A percentile compares a stretch with the other conserved stretches of the same genome.
Conservation (phyloP, 2,113 vertebrate species). For the Cavia aperea region DNA sequence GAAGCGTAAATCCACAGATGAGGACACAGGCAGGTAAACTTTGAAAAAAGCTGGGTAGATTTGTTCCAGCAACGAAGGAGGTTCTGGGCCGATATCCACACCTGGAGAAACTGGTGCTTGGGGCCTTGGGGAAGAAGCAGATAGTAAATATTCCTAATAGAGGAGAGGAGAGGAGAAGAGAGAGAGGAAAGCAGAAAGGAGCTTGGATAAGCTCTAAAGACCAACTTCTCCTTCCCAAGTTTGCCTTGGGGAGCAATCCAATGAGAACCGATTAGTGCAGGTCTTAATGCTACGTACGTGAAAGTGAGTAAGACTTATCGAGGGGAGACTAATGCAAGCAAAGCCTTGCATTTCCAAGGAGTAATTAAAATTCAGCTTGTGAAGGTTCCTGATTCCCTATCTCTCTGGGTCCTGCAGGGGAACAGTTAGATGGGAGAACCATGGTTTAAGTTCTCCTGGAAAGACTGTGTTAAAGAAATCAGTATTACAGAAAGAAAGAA, state of each 20-base stretch:
- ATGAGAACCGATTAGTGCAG: constrained; percentile 45
- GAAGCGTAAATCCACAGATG: not conserved
- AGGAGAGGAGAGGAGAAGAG: not conserved
- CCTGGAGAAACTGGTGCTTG: not conserved
- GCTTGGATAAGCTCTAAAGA: constrained; percentile 58
- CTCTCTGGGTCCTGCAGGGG: not conserved
- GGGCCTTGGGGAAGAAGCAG: not conserved
- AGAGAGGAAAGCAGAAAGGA: not conserved
- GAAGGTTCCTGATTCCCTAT: constrained; percentile 3
- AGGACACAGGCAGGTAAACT: not conserved
- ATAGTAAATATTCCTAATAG: constrained; percentile 28
- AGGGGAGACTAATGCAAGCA: constrained; percentile 58
- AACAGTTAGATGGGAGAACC: not conserved
- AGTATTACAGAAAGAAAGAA: constrained; percentile 47
- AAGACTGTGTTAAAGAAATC: constrained; percentile 60
- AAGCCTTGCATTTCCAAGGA: constrained; percentile 45
- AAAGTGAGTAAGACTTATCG: constrained; percentile 64
- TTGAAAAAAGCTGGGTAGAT: not conserved
- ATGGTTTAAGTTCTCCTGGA: not conserved
- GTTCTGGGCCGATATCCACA: not conserved
- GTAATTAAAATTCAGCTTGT: constrained; percentile 38
- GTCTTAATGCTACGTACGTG: constrained; percentile 38
- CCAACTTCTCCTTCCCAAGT: constrained; percentile 52
- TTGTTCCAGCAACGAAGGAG: not conserved
- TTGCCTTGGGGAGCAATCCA: constrained; percentile 59